These are phyloP conservation scores for Hipparchia sbordonii DNA, from an alignment of 2,888 invertebrate genomes.

Conservation along the genomic window DNA sequence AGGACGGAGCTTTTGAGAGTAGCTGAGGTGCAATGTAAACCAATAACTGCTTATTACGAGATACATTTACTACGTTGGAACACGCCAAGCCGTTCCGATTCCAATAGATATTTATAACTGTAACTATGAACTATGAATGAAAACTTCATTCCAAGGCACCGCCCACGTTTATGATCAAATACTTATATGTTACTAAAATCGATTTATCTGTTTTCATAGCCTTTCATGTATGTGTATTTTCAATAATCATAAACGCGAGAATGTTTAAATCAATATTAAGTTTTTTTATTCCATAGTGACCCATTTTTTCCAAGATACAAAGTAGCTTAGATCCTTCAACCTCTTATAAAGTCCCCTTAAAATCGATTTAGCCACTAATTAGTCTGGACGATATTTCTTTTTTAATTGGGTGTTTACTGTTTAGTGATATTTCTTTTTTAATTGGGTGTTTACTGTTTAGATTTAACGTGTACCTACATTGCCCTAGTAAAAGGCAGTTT, in stretches of 20 bases:
- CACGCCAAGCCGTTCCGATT: background rate
- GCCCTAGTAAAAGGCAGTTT: background rate
- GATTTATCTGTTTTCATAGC: background rate
- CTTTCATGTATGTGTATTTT: background rate
- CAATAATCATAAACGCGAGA: background rate
- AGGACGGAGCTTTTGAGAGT: background rate
- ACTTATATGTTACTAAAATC: background rate
- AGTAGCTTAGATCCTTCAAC: too few relatives aligned
- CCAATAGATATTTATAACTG: background rate
- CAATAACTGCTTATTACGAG: background rate
- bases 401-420: background rate
- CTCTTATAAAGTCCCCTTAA: too few relatives aligned
- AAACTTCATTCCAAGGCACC: slow-evolving; percentile 1
- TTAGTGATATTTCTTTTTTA: background rate
- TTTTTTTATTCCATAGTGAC: too few relatives aligned
- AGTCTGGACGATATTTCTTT: background rate
- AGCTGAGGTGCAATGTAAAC: background rate
- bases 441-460: background rate
- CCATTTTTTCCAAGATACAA: too few relatives aligned
- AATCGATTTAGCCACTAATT: too few relatives aligned
- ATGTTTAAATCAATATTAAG: too few relatives aligned
- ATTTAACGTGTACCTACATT: background rate
- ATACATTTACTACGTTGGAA: slow-evolving; percentile 6
- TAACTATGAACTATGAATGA: slow-evolving; percentile 19
- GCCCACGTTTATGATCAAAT: background rate